Conservation (phyloP, 2,797 vertebrate species). For the Alcedo atthis region DNA sequence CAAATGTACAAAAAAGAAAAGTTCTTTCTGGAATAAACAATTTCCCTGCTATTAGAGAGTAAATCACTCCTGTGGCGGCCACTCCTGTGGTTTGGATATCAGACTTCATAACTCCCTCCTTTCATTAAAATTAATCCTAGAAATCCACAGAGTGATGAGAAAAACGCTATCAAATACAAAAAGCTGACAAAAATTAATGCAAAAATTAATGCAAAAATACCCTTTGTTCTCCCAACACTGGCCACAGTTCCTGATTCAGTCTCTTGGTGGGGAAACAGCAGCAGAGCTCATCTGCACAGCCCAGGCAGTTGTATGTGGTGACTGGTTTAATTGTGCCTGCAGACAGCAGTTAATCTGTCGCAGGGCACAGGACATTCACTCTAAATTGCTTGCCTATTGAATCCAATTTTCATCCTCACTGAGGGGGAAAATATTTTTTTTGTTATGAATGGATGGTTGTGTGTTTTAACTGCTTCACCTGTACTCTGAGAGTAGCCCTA, state of each 20-base stretch:
- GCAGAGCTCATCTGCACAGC: neutral
- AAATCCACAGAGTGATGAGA: neutral
- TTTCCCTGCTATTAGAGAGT: neutral
- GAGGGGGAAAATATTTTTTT: slow-evolving; percentile 59
- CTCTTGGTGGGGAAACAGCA: neutral
- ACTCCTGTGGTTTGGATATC: neutral
- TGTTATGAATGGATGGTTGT: slow-evolving; percentile 27
- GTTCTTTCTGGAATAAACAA: neutral
- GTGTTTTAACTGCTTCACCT: slow-evolving; percentile 36
- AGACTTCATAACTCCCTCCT: neutral
- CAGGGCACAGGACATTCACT: slow-evolving; percentile 12
- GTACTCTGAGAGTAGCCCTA: neutral
- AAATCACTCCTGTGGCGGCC: neutral
- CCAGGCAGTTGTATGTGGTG: slow-evolving; percentile 3
- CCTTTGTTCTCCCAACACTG: slow-evolving; percentile 29
- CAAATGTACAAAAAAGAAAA: neutral
- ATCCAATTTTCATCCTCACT: slow-evolving; percentile 61
- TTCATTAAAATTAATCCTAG: neutral
- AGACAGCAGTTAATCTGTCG: slow-evolving; percentile 37
- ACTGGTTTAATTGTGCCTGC: slow-evolving; percentile 56
- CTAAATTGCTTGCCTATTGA: slow-evolving; percentile 55
- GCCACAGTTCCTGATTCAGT: slow-evolving; percentile 3
- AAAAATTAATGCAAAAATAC: slow-evolving; percentile 1
- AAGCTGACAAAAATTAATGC: neutral
- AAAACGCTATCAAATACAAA: slow-evolving; percentile 19